Evolutionary conservation across 1,140 invertebrate genomes (phyloP).

Genomic region (Cepaea nemoralis): DNA sequence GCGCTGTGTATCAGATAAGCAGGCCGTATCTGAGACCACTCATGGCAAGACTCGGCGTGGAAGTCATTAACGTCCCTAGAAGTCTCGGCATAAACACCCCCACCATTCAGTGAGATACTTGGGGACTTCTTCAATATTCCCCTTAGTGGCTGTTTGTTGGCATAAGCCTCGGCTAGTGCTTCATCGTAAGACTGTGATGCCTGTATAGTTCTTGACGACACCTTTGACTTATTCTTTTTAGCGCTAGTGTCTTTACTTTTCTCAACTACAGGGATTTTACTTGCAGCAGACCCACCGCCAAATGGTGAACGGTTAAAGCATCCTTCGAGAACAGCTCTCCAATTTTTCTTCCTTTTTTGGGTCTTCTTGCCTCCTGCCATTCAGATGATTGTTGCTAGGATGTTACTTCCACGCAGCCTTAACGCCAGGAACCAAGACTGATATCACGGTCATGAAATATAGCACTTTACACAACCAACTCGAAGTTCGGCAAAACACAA

Average conservation of each 20-base stretch:
- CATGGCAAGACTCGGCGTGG: not conserved
- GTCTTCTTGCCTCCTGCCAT: constrained; percentile 30
- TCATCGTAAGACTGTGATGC: not conserved
- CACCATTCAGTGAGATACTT: not conserved
- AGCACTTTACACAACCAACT: no score
- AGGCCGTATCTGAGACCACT: not conserved
- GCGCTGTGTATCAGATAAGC: constrained; percentile 11
- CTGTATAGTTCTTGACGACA: not conserved
- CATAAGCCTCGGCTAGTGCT: not conserved
- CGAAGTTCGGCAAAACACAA: no score
- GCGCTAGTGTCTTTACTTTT: not conserved
- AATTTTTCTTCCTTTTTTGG: constrained; percentile 25
- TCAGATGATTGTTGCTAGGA: not conserved
- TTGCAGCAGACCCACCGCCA: not conserved
- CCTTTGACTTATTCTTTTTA: not conserved
- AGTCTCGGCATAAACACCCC: constrained; percentile 10
- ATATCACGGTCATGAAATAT: no score
- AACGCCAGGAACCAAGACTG: no score
- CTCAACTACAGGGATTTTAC: not conserved
- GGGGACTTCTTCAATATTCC: constrained; percentile 40
- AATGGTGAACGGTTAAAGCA: constrained; percentile 24
- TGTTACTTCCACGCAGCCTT: not conserved
- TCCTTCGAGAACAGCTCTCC: constrained; percentile 31
- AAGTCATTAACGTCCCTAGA: not conserved
- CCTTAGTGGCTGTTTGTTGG: not conserved